phyloP scores from a whole-genome alignment of 2,888 invertebrate genomes.

The Athripsodes cinereus region DNA sequence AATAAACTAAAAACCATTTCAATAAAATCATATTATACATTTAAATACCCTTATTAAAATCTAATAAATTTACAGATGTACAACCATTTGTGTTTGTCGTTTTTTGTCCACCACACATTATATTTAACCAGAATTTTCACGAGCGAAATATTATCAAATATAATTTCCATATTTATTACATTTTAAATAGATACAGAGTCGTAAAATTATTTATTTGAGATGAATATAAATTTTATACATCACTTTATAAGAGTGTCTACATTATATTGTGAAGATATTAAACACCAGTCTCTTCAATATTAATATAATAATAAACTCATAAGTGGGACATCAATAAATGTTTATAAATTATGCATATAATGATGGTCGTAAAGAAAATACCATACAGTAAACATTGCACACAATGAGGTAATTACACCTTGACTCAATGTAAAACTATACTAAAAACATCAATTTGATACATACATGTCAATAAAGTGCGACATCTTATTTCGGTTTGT shows the following conservation, averaged over 20 bases:
- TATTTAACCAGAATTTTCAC: too few relatives aligned
- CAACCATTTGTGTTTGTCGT: too few relatives aligned
- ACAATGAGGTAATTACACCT: slow-evolving; percentile 8
- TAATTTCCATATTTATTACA: too few relatives aligned
- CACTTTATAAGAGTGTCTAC: neutral
- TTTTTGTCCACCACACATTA: too few relatives aligned
- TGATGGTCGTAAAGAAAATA: slow-evolving; percentile 8
- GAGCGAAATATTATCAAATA: too few relatives aligned
- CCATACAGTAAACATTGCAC: slow-evolving; percentile 1
- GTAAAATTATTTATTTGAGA: too few relatives aligned
- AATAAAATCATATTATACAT: too few relatives aligned
- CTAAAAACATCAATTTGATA: slow-evolving; percentile 13
- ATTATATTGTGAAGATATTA: neutral
- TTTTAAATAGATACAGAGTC: too few relatives aligned
- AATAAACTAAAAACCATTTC: too few relatives aligned
- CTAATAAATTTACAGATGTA: too few relatives aligned
- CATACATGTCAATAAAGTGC: slow-evolving; percentile 21
- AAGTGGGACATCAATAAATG: neutral
- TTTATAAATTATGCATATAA: slow-evolving; percentile 1
- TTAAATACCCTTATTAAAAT: too few relatives aligned
- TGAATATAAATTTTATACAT: too few relatives aligned
- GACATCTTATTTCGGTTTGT: slow-evolving; percentile 19
- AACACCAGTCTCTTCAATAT: neutral
- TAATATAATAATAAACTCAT: neutral
- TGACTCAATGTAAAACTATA: slow-evolving; percentile 8